Evolutionary conservation across 2,888 invertebrate genomes (phyloP).

Genomic region (Antheraea assamensis): DNA sequence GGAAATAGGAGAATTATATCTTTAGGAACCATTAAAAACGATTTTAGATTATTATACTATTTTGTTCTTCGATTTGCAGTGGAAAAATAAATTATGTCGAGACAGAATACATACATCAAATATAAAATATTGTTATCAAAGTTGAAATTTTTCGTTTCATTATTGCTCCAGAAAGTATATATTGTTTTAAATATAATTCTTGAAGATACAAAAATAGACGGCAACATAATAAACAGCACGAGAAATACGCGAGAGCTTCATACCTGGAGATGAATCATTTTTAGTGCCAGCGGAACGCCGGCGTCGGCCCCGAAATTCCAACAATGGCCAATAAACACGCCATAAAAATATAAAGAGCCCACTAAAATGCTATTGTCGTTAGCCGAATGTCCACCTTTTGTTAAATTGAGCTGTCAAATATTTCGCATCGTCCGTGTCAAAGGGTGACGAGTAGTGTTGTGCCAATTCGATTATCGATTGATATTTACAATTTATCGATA

Average conservation of each 20-base stretch:
- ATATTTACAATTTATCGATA: no score
- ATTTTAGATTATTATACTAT: no score
- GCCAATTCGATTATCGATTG: not conserved
- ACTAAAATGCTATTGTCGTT: slow-evolving; percentile 76
- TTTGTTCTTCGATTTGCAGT: no score
- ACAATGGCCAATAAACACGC: slow-evolving; percentile 79
- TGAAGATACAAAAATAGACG: not conserved
- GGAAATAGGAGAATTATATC: no score
- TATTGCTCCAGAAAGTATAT: not conserved
- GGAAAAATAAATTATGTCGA: no score
- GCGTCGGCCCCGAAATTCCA: slow-evolving; percentile 56
- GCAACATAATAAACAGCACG: not conserved
- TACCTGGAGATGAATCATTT: slow-evolving; percentile 18
- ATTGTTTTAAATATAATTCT: not conserved
- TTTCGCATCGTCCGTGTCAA: slow-evolving; percentile 48
- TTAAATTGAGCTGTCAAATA: slow-evolving; percentile 76
- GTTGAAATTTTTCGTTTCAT: not conserved
- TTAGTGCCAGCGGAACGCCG: slow-evolving; percentile 44
- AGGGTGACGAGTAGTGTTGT: slow-evolving; percentile 34
- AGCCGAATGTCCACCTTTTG: slow-evolving; percentile 75
- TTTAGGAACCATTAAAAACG: no score
- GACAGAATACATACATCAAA: not conserved
- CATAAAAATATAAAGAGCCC: slow-evolving; percentile 74
- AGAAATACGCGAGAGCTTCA: not conserved
- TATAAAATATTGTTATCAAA: not conserved